phyloP scores from a whole-genome alignment of 2,888 invertebrate genomes.

The Aethes cnicana region DNA sequence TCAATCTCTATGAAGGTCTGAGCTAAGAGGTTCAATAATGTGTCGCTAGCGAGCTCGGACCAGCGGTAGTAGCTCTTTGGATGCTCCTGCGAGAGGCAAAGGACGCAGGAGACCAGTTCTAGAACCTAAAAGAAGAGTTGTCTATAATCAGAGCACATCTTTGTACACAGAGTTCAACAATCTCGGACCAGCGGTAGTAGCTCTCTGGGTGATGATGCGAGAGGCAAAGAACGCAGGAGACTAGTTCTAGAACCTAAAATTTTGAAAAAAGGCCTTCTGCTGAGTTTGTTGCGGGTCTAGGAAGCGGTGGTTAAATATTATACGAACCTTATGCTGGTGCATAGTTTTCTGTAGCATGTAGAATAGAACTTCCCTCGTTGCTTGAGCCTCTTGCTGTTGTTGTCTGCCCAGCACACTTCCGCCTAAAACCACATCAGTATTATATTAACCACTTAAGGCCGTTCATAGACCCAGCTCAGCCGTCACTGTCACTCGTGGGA shows the following conservation, averaged over 20 bases:
- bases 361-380: constrained; percentile 73
- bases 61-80: too few relatives aligned
- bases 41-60: too few relatives aligned
- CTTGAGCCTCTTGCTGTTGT: constrained; percentile 73
- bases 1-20: too few relatives aligned
- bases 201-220: constrained; percentile 89
- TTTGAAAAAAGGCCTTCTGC: too few relatives aligned
- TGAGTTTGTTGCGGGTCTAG: too few relatives aligned
- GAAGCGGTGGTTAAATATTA: background rate
- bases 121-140: too few relatives aligned
- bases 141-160: constrained; percentile 84
- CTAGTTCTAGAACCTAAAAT: constrained; percentile 82
- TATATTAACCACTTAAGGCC: too few relatives aligned
- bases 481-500: too few relatives aligned
- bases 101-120: too few relatives aligned
- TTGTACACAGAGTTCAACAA: constrained; percentile 84
- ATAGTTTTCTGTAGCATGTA: constrained; percentile 78
- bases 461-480: too few relatives aligned
- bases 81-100: too few relatives aligned
- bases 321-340: constrained; percentile 65
- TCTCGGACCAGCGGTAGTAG: constrained; percentile 90
- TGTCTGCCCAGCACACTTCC: constrained; percentile 62
- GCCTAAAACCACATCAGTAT: constrained; percentile 47
- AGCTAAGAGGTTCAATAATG: too few relatives aligned
- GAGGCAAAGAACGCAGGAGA: constrained; percentile 86